Conservation (phyloP, 2,797 vertebrate genomes). For the Notamacropus eugenii region DNA sequence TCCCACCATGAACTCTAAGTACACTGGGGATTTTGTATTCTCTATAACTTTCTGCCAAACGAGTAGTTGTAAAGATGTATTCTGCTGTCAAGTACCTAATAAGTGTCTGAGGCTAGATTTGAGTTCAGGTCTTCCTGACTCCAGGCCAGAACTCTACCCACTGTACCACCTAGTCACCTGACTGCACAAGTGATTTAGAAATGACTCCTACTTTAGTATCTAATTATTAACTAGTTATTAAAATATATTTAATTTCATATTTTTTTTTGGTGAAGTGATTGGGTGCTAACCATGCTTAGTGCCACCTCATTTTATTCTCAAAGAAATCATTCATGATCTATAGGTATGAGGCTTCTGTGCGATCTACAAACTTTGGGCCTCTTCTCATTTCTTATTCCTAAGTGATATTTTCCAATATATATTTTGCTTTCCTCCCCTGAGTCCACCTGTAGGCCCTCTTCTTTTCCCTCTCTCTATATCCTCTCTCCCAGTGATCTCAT, state of each 20-base stretch:
- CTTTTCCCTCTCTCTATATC: not conserved
- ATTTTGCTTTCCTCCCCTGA: not conserved
- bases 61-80: not conserved
- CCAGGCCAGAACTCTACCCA: not conserved
- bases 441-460: not conserved
- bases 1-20: not conserved
- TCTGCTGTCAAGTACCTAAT: not conserved
- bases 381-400: not conserved
- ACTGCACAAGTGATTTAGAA: not conserved
- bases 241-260: not conserved
- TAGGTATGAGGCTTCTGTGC: not conserved
- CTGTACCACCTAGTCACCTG: not conserved
- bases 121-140: not conserved
- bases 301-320: not conserved
- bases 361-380: not conserved
- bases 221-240: not conserved
- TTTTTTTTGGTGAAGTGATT: not conserved
- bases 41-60: not conserved
- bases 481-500: not conserved
- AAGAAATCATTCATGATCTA: not conserved
- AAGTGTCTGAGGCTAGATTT: not conserved
- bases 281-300: not conserved
- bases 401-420: not conserved
- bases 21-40: not conserved
- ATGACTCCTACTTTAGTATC: not conserved